phyloP scores from a whole-genome alignment of 2,113 vertebrate genomes.

The Nothoprocta pentlandii region DNA sequence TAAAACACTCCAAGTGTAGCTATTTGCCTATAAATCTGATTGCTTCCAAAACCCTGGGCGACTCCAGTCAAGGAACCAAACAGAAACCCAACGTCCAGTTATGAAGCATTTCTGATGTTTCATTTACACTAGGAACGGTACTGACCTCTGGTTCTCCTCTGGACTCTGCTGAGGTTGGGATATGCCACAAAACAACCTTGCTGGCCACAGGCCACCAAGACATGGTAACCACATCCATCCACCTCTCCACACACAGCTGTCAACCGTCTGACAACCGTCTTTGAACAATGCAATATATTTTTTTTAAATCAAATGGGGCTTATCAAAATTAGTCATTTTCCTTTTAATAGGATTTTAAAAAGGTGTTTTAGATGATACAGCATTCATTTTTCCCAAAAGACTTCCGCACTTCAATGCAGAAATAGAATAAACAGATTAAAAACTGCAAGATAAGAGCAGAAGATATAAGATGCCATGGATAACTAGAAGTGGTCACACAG shows the following conservation, averaged over 20 bases:
- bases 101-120: background rate
- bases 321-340: background rate
- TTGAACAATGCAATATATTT: background rate
- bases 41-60: background rate
- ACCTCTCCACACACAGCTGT: background rate
- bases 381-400: background rate
- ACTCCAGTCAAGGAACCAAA: background rate
- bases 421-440: background rate
- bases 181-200: accelerated
- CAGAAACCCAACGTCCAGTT: background rate
- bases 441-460: background rate
- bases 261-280: background rate
- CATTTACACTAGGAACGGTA: background rate
- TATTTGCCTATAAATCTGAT: background rate
- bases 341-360: background rate
- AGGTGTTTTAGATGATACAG: background rate
- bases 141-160: background rate
- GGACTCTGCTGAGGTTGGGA: background rate
- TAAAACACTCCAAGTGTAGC: background rate
- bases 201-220: background rate
- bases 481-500: background rate
- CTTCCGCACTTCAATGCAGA: background rate
- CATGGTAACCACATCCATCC: background rate
- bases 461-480: background rate
- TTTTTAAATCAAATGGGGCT: background rate